Percentiles rank a stretch among this genome's conserved stretches.
phyloP scores from a whole-genome alignment of 2,113 vertebrate species.

The Oncorhynchus keta region DNA sequence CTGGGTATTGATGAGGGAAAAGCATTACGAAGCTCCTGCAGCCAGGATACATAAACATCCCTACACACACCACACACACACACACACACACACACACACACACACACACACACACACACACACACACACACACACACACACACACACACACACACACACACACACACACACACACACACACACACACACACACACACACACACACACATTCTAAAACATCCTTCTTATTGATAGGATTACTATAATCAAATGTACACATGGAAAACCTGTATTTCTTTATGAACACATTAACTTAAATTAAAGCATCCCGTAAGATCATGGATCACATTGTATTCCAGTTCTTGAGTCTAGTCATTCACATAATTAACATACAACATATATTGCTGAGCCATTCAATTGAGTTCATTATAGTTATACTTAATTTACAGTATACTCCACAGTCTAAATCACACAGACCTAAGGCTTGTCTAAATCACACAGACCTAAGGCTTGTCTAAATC shows the following conservation, averaged over 20 bases:
- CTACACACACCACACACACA: too few species aligned
- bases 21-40: too few species aligned
- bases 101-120: constrained; percentile 5
- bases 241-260: neutral
- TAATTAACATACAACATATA: neutral
- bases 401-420: too few species aligned
- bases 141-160: constrained; percentile 12
- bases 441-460: neutral
- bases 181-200: constrained; percentile 7
- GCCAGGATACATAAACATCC: too few species aligned
- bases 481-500: constrained; percentile 7
- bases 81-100: neutral
- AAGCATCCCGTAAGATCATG: neutral
- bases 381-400: too few species aligned
- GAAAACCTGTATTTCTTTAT: neutral
- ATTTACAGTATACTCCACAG: neutral
- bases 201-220: neutral
- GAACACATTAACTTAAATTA: neutral
- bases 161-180: neutral
- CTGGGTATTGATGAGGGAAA: too few species aligned
- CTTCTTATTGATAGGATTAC: too few species aligned
- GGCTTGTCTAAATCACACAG: too few species aligned
- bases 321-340: neutral
- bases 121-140: too few species aligned
- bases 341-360: neutral